phyloP scores from a whole-genome alignment of 2,888 invertebrate species.

The Cacoxenus indagator region DNA sequence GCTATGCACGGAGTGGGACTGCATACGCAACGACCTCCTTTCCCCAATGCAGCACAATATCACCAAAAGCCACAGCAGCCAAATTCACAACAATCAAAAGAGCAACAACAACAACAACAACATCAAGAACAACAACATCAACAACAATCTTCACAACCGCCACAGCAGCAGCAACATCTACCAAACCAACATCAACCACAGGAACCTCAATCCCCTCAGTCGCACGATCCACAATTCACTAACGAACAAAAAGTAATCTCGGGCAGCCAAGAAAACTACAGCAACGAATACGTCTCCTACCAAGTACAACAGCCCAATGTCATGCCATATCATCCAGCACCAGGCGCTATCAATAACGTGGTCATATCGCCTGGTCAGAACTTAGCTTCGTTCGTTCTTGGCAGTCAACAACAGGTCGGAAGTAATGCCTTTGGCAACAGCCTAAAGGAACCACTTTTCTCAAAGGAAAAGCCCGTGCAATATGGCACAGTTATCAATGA shows the following conservation, averaged over 20 bases:
- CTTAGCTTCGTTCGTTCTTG: constrained; percentile 77
- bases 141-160: neutral
- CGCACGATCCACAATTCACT: constrained; percentile 19
- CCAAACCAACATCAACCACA: constrained; percentile 28
- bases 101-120: constrained; percentile 13
- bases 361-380: constrained; percentile 77
- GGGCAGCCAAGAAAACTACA: constrained; percentile 53
- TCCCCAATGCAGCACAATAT: constrained; percentile 23
- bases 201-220: constrained; percentile 19
- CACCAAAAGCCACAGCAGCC: constrained; percentile 12
- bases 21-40: constrained; percentile 23
- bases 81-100: too few relatives aligned
- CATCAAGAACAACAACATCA: constrained; percentile 5
- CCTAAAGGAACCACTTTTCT: constrained; percentile 72
- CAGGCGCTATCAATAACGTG: constrained; percentile 75
- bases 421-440: constrained; percentile 71
- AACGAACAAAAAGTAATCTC: constrained; percentile 47
- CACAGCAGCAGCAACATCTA: constrained; percentile 22
- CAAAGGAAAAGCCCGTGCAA: constrained; percentile 64
- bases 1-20: constrained; percentile 50
- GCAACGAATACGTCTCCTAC: constrained; percentile 69
- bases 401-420: constrained; percentile 76
- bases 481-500: constrained; percentile 68
- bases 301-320: constrained; percentile 70
- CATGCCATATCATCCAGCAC: constrained; percentile 70